Base-by-base conservation (phyloP, 2,797 vertebrate species). In the Cryptoprocta ferox region DNA sequence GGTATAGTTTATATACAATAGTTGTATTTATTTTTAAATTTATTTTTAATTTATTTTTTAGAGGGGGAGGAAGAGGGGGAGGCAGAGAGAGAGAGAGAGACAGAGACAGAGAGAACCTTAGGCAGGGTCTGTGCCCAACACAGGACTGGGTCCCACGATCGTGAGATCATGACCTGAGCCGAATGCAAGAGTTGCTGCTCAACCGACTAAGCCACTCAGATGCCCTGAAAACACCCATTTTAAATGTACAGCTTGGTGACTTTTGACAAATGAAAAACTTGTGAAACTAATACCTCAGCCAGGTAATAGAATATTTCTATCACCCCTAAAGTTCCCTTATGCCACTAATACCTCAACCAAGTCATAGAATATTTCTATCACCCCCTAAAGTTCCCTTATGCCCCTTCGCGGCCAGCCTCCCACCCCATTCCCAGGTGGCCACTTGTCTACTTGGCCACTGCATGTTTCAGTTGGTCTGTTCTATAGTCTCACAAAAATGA, bases 261-360 rank as follows among this genome's bases (percentile, higher is more conserved):
- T 94, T 94, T 56, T 59, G 56, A 76, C 88, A 73, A 39, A 84
- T 50, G 56, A 85, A 63, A 39, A 32, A 35, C 48, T 39, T 93
- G 50, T 71, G 50, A 76, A 96, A 50, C 4, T 30, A 56, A 56
- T 61, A 42, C 21, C 11, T 39, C 53, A n/a, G 18, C n/a, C 12
- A 79, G 48, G 37, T 79, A n/a, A 59, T 13, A 56, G 35, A 85
- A 3, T 68, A 61, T 89, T 80, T 68, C 10, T 11, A 28, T 53
- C 19, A 39, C 6, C 4, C 16, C 12, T n/a, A n/a, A n/a, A n/a
- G n/a, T n/a, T n/a, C n/a, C n/a, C n/a, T n/a, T n/a, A n/a, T n/a
- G n/a, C n/a, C n/a, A 50, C 4, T 30, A 56, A 56, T 61, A 42
- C 21, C 11, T 39, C 53, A n/a, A 15, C n/a, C 12, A 79, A 50